Conservation (phyloP, 2,888 invertebrate species). For the Eupithecia centaureata region DNA sequence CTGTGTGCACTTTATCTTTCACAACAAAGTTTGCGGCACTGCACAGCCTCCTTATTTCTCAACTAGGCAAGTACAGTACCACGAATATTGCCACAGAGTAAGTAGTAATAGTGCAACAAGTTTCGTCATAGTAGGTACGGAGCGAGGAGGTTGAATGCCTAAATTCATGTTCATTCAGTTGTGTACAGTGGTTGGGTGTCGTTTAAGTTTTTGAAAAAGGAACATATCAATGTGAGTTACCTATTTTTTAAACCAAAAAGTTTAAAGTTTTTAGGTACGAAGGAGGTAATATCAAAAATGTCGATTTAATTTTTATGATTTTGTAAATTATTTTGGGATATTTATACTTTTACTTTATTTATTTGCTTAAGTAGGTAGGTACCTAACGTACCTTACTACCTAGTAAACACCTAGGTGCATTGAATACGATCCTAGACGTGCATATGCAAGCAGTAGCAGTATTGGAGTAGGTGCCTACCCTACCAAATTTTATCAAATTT, state of each 20-base stretch:
- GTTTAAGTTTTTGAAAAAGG: slow-evolving; percentile 11
- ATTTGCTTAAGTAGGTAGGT: too few relatives aligned
- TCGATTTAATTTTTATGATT: too few relatives aligned
- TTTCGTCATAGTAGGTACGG: not conserved
- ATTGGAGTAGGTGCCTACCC: too few relatives aligned
- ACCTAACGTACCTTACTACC: too few relatives aligned
- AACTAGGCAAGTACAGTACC: not conserved
- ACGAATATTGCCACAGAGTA: slow-evolving; percentile 8
- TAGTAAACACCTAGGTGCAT: too few relatives aligned
- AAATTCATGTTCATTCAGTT: slow-evolving; percentile 2
- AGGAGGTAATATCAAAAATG: not conserved
- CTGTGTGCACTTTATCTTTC: slow-evolving; percentile 3
- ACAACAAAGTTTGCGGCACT: not conserved
- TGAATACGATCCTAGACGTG: too few relatives aligned
- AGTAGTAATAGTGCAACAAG: not conserved
- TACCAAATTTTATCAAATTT: too few relatives aligned
- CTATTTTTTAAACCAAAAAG: not conserved
- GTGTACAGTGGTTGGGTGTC: not conserved
- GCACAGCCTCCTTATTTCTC: not conserved
- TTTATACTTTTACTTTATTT: too few relatives aligned
- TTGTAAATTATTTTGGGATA: too few relatives aligned
- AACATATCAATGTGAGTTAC: not conserved
- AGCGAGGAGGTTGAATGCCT: slow-evolving; percentile 3
- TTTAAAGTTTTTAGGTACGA: not conserved
- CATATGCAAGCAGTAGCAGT: too few relatives aligned